Evolutionary conservation across 1,140 invertebrate species (phyloP), one percentile per base, ranked within the genome.

Genomic region (Trypoxylus dichotomus): DNA sequence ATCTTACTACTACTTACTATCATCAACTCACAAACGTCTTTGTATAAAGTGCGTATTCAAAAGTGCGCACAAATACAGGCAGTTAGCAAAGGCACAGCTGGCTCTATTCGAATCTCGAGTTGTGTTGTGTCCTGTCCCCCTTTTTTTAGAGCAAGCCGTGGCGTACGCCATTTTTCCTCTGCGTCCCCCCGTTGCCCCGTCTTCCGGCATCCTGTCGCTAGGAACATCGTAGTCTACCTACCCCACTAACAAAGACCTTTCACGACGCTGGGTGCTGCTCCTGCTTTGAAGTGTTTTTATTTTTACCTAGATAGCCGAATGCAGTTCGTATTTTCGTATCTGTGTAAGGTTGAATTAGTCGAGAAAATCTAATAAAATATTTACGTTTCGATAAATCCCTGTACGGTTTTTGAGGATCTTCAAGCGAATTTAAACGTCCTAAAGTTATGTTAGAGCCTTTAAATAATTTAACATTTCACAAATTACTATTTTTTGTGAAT

Each of bases 211-310:
- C 47, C 47, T 54, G 7, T 19, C 19, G 47, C 47, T 54, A 54
- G 47, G 47, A 6, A 54, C 47, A 54, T 54, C 47, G 47, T 19
- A 10, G 47, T 54, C 47, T 54, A 54, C 47, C 47, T 54, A 54
- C 47, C 47, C 47, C 47, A 54, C 47, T 54, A 54, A 54, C 47
- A 54, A 54, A 54, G 47, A 54, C 47, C 47, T 54, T 54, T 54
- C 19, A 54, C 47, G 47, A 54, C 11, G n/a, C 15, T 5, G 47
- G 11, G 47, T 19, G 47, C 15, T 54, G 47, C 47, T 54, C 19
- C 47, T 54, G 47, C 47, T 54, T 54, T 54, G 47, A 54, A 54
- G 15, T 54, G 47, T 54, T n/a, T 54, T 54, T 54, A 54, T 54
- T 54, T 54, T 54, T 54, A 19, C 47, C 19, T 54, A 19, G 13